A percentile compares a stretch with the other conserved stretches of the same genome.
phyloP scores from a whole-genome alignment of 2,113 vertebrate genomes.

The Bambusicola thoracicus region DNA sequence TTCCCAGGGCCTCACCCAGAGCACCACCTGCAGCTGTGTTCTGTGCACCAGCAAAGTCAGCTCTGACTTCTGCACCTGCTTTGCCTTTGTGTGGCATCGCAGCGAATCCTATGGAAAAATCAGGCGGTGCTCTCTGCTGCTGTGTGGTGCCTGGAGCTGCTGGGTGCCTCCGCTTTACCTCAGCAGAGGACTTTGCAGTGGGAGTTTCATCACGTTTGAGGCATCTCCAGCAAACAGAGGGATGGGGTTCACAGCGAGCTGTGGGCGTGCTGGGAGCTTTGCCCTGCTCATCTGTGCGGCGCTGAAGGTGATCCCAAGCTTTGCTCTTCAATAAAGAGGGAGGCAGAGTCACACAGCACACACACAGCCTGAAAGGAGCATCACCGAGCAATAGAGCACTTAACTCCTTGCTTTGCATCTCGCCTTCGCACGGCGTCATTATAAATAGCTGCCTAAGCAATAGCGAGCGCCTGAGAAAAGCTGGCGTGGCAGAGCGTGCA shows the following conservation, averaged over 20 bases:
- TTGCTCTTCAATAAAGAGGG: neutral
- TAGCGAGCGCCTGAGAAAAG: neutral
- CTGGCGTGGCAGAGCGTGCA: neutral
- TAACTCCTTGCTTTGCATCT: neutral
- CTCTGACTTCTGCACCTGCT: neutral
- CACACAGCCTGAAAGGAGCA: neutral
- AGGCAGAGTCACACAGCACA: neutral
- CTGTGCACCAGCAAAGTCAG: neutral
- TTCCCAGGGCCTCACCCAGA: neutral
- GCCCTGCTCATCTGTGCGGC: neutral
- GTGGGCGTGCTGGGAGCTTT: neutral
- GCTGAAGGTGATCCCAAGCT: neutral
- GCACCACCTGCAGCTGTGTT: neutral
- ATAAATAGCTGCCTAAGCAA: neutral
- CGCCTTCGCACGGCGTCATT: neutral
- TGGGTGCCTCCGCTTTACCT: neutral
- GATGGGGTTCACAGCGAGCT: neutral
- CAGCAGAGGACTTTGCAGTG: neutral
- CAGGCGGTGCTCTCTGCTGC: neutral
- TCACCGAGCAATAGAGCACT: neutral
- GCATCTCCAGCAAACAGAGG: neutral
- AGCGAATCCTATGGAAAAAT: neutral
- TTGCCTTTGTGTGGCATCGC: neutral
- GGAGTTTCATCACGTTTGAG: neutral
- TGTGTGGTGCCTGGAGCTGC: accelerated